A percentile compares a stretch with the other conserved stretches of the same genome.
Conservation (phyloP, 2,113 vertebrate species). For the Copsychus sechellarum region DNA sequence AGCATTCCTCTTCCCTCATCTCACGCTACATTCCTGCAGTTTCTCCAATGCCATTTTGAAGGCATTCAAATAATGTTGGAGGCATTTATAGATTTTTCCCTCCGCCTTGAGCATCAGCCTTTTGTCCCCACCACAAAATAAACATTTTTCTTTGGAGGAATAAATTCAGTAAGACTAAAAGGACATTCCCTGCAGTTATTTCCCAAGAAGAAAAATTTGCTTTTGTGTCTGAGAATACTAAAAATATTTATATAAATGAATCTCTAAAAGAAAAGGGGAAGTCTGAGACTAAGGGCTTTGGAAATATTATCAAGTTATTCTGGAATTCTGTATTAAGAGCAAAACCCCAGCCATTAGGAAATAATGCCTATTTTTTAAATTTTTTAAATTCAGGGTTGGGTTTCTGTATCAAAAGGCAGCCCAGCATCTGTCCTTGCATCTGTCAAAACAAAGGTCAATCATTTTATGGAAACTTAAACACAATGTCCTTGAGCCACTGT, state of each 20-base stretch:
- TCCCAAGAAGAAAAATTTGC: neutral
- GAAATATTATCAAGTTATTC: neutral
- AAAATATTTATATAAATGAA: neutral
- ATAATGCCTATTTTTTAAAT: neutral
- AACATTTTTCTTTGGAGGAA: neutral
- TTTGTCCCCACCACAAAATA: neutral
- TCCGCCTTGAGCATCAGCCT: neutral
- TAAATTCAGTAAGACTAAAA: neutral
- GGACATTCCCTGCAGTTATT: neutral
- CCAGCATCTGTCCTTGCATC: neutral
- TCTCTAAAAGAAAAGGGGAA: neutral
- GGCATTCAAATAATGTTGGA: neutral
- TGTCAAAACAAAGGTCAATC: conserved; percentile 46
- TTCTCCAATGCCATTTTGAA: neutral
- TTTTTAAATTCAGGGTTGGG: neutral
- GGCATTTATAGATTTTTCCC: neutral
- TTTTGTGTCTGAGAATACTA: neutral
- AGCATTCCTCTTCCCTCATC: neutral
- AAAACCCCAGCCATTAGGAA: neutral
- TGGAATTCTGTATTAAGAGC: neutral
- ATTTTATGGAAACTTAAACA: conserved; percentile 14
- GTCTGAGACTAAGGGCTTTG: neutral
- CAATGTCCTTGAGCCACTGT: neutral
- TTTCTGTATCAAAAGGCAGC: neutral
- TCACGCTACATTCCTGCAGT: fast-evolving